Evolutionary conservation across 2,113 vertebrate species (phyloP).

Genomic region (Chamaea fasciata): DNA sequence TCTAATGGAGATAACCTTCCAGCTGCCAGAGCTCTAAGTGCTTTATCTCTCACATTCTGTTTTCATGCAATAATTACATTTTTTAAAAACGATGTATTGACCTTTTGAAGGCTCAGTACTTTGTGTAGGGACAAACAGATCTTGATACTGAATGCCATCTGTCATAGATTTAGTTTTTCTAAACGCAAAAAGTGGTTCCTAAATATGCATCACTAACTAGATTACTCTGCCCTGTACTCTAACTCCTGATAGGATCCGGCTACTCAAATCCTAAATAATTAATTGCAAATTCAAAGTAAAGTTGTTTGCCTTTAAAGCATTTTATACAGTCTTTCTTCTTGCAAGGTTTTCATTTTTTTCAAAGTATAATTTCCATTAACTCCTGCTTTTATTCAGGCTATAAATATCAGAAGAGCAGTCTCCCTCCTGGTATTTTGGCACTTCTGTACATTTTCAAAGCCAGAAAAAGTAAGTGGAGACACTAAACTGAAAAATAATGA

Average conservation of each 20-base stretch:
- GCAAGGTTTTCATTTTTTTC: neutral
- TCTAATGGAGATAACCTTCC: neutral
- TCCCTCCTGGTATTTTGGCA: slow-evolving; percentile 62
- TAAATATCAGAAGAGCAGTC: slow-evolving; percentile 62
- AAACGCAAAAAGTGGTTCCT: neutral
- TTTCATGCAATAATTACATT: neutral
- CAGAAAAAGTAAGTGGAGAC: slow-evolving; percentile 55
- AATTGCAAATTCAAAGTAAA: slow-evolving; percentile 1
- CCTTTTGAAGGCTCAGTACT: neutral
- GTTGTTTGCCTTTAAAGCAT: neutral
- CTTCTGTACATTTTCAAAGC: slow-evolving; percentile 37
- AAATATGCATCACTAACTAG: neutral
- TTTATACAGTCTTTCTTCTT: neutral
- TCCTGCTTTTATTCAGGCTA: slow-evolving; percentile 44
- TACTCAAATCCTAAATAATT: neutral
- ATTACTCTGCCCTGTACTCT: neutral
- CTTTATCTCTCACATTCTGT: neutral
- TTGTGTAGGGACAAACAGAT: neutral
- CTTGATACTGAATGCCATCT: neutral
- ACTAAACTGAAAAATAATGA: slow-evolving; percentile 15
- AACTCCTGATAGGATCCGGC: neutral
- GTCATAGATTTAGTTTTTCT: neutral
- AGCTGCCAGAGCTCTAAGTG: neutral
- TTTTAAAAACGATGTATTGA: neutral
- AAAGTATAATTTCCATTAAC: slow-evolving; percentile 58